Base-by-base conservation (phyloP, 2,113 vertebrate genomes). In the Phasianus colchicus region DNA sequence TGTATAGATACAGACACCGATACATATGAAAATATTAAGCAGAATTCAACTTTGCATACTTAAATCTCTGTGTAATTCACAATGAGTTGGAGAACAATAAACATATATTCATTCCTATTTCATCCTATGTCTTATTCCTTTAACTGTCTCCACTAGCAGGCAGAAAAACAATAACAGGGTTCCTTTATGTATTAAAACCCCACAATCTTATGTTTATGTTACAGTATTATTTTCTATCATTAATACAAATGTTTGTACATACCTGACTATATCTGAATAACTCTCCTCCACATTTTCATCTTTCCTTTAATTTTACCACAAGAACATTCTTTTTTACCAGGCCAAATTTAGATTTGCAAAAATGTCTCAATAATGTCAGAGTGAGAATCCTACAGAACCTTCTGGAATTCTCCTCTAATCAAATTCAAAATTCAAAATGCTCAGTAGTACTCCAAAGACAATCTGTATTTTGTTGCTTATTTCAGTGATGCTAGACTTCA, bases 11-110 rank as follows among this genome's bases (percentile, higher is more conserved):
- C 42, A 48, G 74, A 38, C 16, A 14, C 12, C 4, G 30, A 13
- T 10, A 36, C 5, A 19, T 20, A 27, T 0, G 2, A 22, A 12
- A 19, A 43, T 0, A 29, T 5, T 13, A 34, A 43, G 40, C 15
- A 60, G 21, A 32, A 52, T 61, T 84, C 61, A 54, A 50, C 14
- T 32, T 57, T 34, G 16, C 21, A 3, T 11, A 17, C 5, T 3
- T n/a, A 52, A 24, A 52, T 12, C 25, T 27, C 74, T 10, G 10
- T 70, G 82, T 77, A 24, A 38, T 76, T 64, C 42, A 12, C 4
- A 10, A 32, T 12, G n/a, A 32, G 12, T 21, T 36, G 47, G 32
- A 52, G 40, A 74, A 78, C 32, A 77, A 77, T 13, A 61, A 64
- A 43, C 40, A 12, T 11, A 0, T 21, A 36, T 70, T 38, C 36